Evolutionary conservation across 2,113 vertebrate species (phyloP).

Genomic region (Albula glossodonta): DNA sequence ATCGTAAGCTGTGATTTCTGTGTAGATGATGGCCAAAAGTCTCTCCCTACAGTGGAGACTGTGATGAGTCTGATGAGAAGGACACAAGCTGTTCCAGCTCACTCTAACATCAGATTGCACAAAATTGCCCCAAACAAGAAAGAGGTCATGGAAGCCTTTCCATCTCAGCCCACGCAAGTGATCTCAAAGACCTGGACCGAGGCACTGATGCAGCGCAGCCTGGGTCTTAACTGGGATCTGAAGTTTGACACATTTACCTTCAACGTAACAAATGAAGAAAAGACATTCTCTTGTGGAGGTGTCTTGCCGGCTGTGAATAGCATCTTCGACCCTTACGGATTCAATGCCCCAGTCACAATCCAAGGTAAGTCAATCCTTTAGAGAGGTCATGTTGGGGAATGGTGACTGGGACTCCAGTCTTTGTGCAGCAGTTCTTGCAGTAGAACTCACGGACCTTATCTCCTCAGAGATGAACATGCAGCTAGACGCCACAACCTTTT

Average conservation of each 20-base stretch:
- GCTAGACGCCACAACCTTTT: no score
- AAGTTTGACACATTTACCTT: conserved; percentile 27
- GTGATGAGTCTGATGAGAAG: conserved; percentile 12
- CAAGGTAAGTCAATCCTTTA: no score
- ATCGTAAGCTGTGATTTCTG: neutral
- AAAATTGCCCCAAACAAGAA: conserved; percentile 31
- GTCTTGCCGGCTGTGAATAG: conserved; percentile 27
- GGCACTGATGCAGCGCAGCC: neutral
- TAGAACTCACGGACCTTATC: no score
- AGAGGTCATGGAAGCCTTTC: neutral
- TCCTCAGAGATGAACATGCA: no score
- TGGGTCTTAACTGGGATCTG: conserved; percentile 22
- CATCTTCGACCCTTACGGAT: conserved; percentile 17
- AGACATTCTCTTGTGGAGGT: conserved; percentile 23
- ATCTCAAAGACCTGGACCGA: conserved; percentile 20
- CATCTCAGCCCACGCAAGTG: conserved; percentile 4
- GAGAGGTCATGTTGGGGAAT: no score
- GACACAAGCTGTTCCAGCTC: conserved; percentile 8
- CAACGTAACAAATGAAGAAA: conserved; percentile 7
- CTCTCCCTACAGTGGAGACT: neutral
- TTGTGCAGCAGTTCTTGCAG: no score
- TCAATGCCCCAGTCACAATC: conserved; percentile 32
- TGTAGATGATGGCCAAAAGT: neutral
- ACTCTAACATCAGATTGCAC: conserved; percentile 25
- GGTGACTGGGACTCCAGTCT: no score